Conservation (phyloP, 2,797 vertebrate genomes). For the Chaenodraco wilsoni region DNA sequence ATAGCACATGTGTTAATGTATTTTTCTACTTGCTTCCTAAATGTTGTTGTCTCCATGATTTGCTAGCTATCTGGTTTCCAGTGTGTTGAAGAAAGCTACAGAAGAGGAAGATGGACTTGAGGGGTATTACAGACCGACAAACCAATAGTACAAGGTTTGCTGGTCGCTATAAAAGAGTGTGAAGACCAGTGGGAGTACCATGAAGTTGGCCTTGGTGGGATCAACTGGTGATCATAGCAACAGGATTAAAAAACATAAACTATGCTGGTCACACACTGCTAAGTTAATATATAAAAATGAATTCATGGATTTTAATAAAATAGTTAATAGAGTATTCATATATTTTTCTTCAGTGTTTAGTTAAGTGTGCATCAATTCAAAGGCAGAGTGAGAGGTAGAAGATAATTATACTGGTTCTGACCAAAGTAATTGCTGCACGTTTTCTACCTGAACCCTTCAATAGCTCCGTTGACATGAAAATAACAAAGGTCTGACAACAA, state of each 20-base stretch:
- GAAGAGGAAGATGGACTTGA: not conserved
- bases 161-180: not conserved
- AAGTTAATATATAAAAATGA: not conserved
- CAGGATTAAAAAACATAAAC: not conserved
- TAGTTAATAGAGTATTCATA: not conserved
- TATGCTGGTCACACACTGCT: not conserved
- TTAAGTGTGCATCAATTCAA: conserved; percentile 17
- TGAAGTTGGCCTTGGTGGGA: not conserved
- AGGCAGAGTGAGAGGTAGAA: conserved; percentile 11
- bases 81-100: not conserved
- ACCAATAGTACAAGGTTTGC: not conserved
- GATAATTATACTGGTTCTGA: conserved; percentile 18
- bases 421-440: conserved; percentile 28
- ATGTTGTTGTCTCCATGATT: not conserved
- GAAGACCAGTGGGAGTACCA: not conserved
- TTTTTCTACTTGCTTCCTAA: not conserved
- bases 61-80: not conserved
- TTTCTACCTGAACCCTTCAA: conserved; percentile 58
- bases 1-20: not conserved
- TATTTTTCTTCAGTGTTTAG: conserved; percentile 11
- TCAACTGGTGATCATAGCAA: not conserved
- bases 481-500: conserved; percentile 74
- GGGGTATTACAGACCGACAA: not conserved
- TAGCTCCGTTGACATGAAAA: conserved; percentile 30
- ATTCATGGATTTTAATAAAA: not conserved